Percentiles rank a stretch among this genome's conserved stretches.
Conservation (phyloP, 2,113 vertebrate species). For the Lonchura striata region DNA sequence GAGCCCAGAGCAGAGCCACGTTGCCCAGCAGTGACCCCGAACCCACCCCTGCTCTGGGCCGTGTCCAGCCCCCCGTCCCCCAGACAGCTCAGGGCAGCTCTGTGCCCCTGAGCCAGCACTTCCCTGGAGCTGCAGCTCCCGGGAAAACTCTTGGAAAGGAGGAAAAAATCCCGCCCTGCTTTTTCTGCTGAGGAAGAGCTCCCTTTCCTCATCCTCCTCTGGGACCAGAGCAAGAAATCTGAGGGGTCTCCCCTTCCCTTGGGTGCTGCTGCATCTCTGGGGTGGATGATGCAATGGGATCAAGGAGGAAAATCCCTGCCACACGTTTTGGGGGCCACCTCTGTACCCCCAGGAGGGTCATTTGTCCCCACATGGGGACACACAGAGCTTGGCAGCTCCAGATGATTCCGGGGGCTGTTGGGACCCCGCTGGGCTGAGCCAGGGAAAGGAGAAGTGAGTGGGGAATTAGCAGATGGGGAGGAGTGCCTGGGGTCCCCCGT, state of each 20-base stretch:
- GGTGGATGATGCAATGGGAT: background rate
- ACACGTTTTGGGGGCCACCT: rapidly evolving
- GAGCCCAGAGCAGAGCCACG: rapidly evolving
- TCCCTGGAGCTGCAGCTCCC: background rate
- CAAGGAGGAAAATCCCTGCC: background rate
- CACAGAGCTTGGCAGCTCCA: rapidly evolving
- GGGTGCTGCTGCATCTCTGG: rapidly evolving
- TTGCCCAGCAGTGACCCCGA: background rate
- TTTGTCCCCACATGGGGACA: background rate
- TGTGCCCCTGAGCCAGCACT: rapidly evolving
- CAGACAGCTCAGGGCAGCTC: background rate
- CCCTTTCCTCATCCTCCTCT: background rate
- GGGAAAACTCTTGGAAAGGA: background rate
- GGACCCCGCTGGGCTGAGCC: background rate
- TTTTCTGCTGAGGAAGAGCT: background rate
- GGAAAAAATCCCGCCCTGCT: rapidly evolving
- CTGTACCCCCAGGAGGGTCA: background rate
- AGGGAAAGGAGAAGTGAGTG: rapidly evolving
- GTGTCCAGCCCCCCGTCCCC: rapidly evolving
- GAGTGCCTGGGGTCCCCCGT: background rate
- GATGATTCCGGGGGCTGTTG: rapidly evolving
- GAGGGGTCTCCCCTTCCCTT: background rate
- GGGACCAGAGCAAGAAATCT: background rate
- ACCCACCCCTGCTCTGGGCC: rapidly evolving
- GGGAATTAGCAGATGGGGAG: background rate